phyloP scores from a whole-genome alignment of 1,140 invertebrate species.

The Triops longicaudatus region DNA sequence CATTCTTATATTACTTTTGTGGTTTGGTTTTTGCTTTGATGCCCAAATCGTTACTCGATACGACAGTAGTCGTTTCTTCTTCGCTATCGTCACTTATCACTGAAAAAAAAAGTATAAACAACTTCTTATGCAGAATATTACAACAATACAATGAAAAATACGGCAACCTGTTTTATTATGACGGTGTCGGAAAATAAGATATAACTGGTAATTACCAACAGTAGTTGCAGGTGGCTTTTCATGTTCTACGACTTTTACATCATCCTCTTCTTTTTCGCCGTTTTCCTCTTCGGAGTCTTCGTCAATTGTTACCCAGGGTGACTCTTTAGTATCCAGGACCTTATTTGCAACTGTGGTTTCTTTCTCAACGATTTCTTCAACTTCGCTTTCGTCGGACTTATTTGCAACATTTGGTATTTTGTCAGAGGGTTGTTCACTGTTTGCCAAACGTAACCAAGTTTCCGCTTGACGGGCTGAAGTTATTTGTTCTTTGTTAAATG shows the following conservation, averaged over 20 bases:
- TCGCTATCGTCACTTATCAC: slow-evolving; percentile 45
- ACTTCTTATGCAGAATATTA: background rate
- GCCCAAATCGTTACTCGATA: background rate
- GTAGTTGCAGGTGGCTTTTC: background rate
- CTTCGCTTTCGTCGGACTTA: background rate
- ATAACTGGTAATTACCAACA: background rate
- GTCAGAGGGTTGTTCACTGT: background rate
- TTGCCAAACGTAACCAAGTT: slow-evolving; percentile 10
- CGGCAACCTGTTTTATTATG: slow-evolving; percentile 14
- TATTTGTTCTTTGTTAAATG: slow-evolving; percentile 7
- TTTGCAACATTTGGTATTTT: background rate
- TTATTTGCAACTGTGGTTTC: background rate
- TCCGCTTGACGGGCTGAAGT: slow-evolving; percentile 23
- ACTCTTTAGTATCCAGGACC: background rate
- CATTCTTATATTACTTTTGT: background rate
- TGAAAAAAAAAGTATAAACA: slow-evolving; percentile 35
- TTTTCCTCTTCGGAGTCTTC: background rate
- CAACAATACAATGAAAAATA: background rate
- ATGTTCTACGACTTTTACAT: background rate
- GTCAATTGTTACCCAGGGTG: background rate
- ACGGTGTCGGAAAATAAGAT: background rate
- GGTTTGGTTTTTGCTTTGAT: background rate
- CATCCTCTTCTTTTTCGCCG: background rate
- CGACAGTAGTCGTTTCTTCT: slow-evolving; percentile 41
- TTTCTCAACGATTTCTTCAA: background rate